A percentile compares a stretch with the other conserved stretches of the same genome.
phyloP scores from a whole-genome alignment of 2,888 invertebrate genomes.

The Nephrotoma appendiculata region DNA sequence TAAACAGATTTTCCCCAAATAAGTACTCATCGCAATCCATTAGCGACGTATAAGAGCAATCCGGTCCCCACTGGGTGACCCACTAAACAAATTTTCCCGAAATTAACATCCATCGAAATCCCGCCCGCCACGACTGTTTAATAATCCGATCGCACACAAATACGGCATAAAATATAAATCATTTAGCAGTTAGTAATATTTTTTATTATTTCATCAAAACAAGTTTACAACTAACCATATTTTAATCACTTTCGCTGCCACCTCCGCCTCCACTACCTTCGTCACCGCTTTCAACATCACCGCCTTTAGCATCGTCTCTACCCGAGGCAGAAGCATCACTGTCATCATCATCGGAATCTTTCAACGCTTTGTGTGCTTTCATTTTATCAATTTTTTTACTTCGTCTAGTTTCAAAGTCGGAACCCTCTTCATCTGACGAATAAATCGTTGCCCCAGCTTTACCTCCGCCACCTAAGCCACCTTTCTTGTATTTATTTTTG shows the following conservation, averaged over 20 bases:
- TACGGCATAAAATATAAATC: too few relatives aligned
- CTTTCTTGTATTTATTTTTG: constrained; percentile 83
- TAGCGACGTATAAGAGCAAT: too few relatives aligned
- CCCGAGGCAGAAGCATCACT: constrained; percentile 22
- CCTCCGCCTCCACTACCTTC: constrained; percentile 17
- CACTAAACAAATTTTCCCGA: too few relatives aligned
- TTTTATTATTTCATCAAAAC: neutral
- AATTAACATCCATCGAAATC: too few relatives aligned
- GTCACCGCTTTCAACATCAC: constrained; percentile 18
- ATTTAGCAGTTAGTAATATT: neutral
- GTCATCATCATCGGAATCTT: constrained; percentile 56
- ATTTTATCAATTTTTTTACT: constrained; percentile 58
- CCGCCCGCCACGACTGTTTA: too few relatives aligned
- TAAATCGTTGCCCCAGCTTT: constrained; percentile 54
- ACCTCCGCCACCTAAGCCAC: constrained; percentile 17
- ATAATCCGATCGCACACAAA: too few relatives aligned
- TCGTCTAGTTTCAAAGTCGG: constrained; percentile 63
- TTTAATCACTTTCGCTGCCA: constrained; percentile 15
- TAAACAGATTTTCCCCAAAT: too few relatives aligned
- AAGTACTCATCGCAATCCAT: too few relatives aligned
- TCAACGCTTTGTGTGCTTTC: constrained; percentile 61
- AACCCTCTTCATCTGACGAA: constrained; percentile 63
- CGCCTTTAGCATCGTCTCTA: constrained; percentile 26
- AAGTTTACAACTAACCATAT: neutral
- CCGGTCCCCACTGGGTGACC: too few relatives aligned